These are phyloP conservation scores for Dryoscopus gambensis DNA, from an alignment of 2,113 vertebrate genomes.

Conservation along the genomic window DNA sequence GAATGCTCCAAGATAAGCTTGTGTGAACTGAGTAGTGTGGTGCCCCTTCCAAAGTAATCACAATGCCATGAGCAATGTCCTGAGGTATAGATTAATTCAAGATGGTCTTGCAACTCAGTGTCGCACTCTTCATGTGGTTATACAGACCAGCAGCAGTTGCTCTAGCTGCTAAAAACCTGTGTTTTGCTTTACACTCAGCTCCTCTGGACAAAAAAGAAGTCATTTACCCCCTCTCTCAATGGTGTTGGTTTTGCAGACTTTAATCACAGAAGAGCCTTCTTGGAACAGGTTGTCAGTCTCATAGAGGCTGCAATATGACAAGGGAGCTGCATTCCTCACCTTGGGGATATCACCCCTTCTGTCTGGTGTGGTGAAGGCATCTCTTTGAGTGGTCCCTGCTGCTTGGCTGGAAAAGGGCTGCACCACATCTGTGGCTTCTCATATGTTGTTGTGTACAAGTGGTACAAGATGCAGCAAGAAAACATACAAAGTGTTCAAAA, in stretches of 20 bases:
- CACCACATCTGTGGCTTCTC: neutral
- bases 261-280: neutral
- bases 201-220: neutral
- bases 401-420: neutral
- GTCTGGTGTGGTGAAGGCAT: neutral
- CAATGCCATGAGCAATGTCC: neutral
- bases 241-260: neutral
- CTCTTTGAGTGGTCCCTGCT: neutral
- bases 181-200: neutral
- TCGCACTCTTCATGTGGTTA: neutral
- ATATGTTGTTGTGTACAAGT: neutral
- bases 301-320: neutral
- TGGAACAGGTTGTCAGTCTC: neutral
- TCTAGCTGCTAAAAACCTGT: neutral
- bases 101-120: accelerated
- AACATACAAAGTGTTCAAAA: neutral
- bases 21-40: neutral
- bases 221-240: neutral
- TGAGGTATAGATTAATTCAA: neutral
- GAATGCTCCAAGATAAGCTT: neutral
- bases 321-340: accelerated
- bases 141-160: neutral
- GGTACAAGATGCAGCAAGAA: neutral
- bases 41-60: neutral
- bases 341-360: neutral